Conservation (phyloP, 2,888 invertebrate species). For the Tanytarsus gracilentus region DNA sequence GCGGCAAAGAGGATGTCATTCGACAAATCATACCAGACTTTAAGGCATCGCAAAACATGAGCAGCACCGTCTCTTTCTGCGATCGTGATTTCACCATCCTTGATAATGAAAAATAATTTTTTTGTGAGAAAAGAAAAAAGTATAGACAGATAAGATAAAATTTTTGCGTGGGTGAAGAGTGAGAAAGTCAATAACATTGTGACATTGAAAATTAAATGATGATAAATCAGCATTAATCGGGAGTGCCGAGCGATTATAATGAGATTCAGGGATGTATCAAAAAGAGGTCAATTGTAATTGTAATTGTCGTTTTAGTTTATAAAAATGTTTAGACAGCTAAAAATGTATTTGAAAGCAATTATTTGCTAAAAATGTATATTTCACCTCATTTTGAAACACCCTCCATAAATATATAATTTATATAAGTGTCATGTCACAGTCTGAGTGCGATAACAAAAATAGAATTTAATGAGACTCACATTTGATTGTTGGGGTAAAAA, state of each 20-base stretch:
- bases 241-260: too few species aligned
- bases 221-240: conserved; percentile 19
- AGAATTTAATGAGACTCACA: conserved; percentile 42
- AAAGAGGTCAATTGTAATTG: too few species aligned
- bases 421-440: too few species aligned
- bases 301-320: too few species aligned
- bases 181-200: too few species aligned
- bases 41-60: conserved; percentile 69
- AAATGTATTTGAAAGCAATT: too few species aligned
- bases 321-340: too few species aligned
- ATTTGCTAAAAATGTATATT: too few species aligned
- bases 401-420: too few species aligned
- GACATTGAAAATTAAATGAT: not conserved
- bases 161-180: not conserved
- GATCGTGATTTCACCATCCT: conserved; percentile 64
- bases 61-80: conserved; percentile 72
- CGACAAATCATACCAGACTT: conserved; percentile 77
- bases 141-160: conserved; percentile 23
- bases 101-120: conserved; percentile 29
- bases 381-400: too few species aligned
- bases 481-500: conserved; percentile 54
- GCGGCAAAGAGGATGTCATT: conserved; percentile 69
- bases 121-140: conserved; percentile 10
- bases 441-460: not conserved
- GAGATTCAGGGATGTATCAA: too few species aligned